phyloP scores from a whole-genome alignment of 2,888 invertebrate genomes.

The Encarsia formosa region DNA sequence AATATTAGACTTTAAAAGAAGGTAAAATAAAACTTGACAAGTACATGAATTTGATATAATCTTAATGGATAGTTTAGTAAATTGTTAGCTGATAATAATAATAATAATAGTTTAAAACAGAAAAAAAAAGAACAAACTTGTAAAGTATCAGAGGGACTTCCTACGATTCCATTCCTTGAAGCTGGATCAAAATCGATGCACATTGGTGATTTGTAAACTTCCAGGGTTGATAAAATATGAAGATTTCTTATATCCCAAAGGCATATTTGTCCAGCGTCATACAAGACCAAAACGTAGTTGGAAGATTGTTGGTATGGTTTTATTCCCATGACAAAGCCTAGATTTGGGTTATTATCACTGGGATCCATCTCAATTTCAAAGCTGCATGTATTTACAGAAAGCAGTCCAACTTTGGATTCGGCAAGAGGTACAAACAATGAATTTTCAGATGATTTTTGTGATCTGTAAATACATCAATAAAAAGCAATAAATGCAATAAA shows the following conservation, averaged over 20 bases:
- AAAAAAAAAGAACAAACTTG: constrained; percentile 51
- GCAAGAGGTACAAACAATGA: constrained; percentile 65
- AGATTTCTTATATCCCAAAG: constrained; percentile 67
- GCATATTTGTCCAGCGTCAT: constrained; percentile 69
- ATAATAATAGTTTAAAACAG: too few species aligned
- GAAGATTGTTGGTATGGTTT: constrained; percentile 52
- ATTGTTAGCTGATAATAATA: too few species aligned
- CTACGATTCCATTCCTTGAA: constrained; percentile 65
- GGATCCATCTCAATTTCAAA: constrained; percentile 39
- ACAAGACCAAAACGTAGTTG: constrained; percentile 57
- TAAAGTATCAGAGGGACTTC: constrained; percentile 61
- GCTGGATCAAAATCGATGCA: constrained; percentile 67
- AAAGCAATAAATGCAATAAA: neutral
- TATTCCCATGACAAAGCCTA: constrained; percentile 67
- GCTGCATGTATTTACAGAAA: constrained; percentile 52
- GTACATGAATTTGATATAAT: too few species aligned
- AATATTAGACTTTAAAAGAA: too few species aligned
- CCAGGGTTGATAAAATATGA: constrained; percentile 56
- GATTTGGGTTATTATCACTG: constrained; percentile 28
- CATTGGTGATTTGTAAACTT: constrained; percentile 64
- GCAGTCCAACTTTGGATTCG: constrained; percentile 56
- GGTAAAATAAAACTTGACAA: too few species aligned
- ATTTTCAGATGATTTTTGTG: constrained; percentile 55
- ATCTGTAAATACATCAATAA: constrained; percentile 35
- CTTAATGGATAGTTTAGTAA: too few species aligned